These are phyloP conservation scores for Labroides dimidiatus DNA, from an alignment of 2,797 vertebrate species.

Conservation along the genomic window DNA sequence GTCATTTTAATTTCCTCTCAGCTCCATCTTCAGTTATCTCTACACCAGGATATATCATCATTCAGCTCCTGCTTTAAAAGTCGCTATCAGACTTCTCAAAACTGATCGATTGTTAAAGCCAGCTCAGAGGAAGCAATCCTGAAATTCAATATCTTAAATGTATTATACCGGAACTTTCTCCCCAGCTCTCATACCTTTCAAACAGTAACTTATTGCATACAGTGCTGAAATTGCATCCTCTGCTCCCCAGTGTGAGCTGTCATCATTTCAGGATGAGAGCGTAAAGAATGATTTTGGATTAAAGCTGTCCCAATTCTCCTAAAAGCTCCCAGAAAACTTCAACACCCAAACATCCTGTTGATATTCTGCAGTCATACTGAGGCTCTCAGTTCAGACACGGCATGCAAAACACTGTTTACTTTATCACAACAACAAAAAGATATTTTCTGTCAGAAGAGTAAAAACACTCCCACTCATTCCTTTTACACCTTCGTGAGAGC, in stretches of 20 bases:
- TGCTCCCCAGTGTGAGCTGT: conserved; percentile 5
- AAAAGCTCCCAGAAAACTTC: not conserved
- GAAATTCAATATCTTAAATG: conserved; percentile 35
- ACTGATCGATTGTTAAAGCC: conserved; percentile 36
- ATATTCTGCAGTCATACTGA: conserved; percentile 1
- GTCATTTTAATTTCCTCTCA: conserved; percentile 26
- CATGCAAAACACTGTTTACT: not conserved
- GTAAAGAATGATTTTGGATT: not conserved
- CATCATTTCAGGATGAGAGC: conserved; percentile 9
- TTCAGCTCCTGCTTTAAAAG: conserved; percentile 5
- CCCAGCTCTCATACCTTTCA: conserved; percentile 28
- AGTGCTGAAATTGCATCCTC: conserved; percentile 5
- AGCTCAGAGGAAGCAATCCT: conserved; percentile 10
- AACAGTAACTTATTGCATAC: conserved; percentile 22
- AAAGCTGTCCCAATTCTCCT: not conserved
- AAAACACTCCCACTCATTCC: too few relatives aligned
- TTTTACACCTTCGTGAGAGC: too few relatives aligned
- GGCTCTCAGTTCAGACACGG: not conserved
- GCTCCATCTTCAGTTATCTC: conserved; percentile 18
- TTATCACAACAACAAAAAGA: not conserved
- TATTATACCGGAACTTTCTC: conserved; percentile 28
- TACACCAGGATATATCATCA: conserved; percentile 27
- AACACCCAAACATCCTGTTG: not conserved
- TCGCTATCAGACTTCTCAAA: conserved; percentile 40
- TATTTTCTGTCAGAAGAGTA: not conserved